These are phyloP conservation scores for Lasioglossum oenotherae DNA, from an alignment of 2,888 invertebrate species.

Conservation along the genomic window DNA sequence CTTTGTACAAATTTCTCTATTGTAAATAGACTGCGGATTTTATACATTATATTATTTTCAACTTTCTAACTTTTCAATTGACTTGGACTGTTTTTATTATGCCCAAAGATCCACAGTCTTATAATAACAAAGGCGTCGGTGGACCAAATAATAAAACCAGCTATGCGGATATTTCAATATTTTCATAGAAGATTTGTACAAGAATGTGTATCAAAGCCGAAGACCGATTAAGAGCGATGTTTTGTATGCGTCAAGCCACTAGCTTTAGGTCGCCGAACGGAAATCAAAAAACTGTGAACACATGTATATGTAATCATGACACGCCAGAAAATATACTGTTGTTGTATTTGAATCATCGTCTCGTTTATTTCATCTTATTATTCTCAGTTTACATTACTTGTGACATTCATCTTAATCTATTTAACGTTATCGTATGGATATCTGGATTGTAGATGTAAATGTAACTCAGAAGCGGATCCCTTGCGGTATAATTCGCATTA, in stretches of 20 bases:
- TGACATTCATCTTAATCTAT: slow-evolving; percentile 78
- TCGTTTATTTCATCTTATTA: slow-evolving; percentile 77
- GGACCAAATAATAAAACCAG: neutral
- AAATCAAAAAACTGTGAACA: neutral
- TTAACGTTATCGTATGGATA: slow-evolving; percentile 73
- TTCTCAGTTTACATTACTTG: slow-evolving; percentile 76
- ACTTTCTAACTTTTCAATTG: neutral
- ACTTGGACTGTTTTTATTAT: neutral
- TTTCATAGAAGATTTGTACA: neutral
- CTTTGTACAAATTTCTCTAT: neutral
- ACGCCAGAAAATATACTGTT: slow-evolving; percentile 33
- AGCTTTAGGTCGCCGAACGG: neutral
- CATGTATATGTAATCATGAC: slow-evolving; percentile 1
- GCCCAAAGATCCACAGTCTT: neutral
- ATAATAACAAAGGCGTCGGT: neutral
- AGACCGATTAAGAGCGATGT: neutral
- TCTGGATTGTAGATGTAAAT: slow-evolving; percentile 74
- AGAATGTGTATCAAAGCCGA: neutral
- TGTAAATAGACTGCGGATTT: slow-evolving; percentile 1
- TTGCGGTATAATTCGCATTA: slow-evolving; percentile 62
- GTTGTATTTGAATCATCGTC: slow-evolving; percentile 72
- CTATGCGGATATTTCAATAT: neutral
- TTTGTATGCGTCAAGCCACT: neutral
- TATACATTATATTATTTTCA: neutral
- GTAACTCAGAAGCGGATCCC: slow-evolving; percentile 68